A percentile compares a stretch with the other conserved stretches of the same genome.
phyloP scores from a whole-genome alignment of 1,140 invertebrate species.

The Lineus longissimus region DNA sequence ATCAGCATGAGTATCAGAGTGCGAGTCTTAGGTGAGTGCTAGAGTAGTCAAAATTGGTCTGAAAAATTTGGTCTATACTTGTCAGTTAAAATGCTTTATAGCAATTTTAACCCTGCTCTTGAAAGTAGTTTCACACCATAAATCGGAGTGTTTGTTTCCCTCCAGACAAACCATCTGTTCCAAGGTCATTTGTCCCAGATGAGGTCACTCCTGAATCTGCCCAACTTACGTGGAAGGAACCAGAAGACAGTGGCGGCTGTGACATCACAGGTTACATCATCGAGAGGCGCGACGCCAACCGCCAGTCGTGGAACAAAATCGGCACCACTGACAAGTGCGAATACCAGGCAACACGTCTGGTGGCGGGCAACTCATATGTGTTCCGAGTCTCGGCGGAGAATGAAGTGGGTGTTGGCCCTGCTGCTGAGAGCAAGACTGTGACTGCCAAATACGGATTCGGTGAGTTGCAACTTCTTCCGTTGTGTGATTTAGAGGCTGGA shows the following conservation, averaged over 20 bases:
- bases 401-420: slow-evolving; percentile 90
- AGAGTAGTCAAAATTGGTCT: no score
- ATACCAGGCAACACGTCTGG: slow-evolving; percentile 84
- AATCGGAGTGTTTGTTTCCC: no score
- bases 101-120: no score
- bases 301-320: slow-evolving; percentile 66
- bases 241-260: slow-evolving; percentile 90
- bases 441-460: slow-evolving; percentile 75
- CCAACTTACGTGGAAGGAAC: slow-evolving; percentile 85
- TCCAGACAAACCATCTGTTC: slow-evolving; percentile 39
- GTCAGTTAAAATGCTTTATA: no score
- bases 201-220: slow-evolving; percentile 92
- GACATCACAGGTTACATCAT: slow-evolving; percentile 91
- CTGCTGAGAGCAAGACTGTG: slow-evolving; percentile 83
- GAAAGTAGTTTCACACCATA: no score
- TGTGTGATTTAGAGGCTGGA: no score
- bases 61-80: no score
- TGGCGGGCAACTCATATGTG: slow-evolving; percentile 85
- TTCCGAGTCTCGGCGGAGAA: slow-evolving; percentile 97
- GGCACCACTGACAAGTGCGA: slow-evolving; percentile 44
- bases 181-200: slow-evolving; percentile 67
- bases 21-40: slow-evolving; percentile 56
- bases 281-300: slow-evolving; percentile 79
- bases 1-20: slow-evolving; percentile 35
- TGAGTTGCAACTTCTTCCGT: slow-evolving; percentile 56